Evolutionary conservation across 2,888 invertebrate species (phyloP).

Genomic region (Dusona sp.): DNA sequence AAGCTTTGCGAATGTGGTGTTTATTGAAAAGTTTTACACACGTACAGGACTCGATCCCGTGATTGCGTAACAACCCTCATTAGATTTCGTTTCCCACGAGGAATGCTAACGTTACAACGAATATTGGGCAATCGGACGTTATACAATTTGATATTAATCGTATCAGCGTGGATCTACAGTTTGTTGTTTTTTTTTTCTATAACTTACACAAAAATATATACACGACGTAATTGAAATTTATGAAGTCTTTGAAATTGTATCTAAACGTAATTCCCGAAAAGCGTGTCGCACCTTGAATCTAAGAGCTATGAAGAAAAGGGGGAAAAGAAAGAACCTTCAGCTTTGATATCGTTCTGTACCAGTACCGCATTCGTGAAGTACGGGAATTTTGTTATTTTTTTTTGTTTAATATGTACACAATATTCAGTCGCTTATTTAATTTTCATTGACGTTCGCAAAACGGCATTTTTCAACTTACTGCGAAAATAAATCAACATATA

Average conservation of each 20-base stretch:
- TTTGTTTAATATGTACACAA: constrained; percentile 62
- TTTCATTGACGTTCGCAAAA: constrained; percentile 41
- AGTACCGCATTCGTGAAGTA: constrained; percentile 48
- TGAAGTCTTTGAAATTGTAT: constrained; percentile 59
- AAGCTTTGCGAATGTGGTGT: constrained; percentile 54
- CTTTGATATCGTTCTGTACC: constrained; percentile 34
- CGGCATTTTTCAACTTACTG: constrained; percentile 38
- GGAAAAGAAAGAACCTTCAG: constrained; percentile 35
- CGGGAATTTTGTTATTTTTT: constrained; percentile 8
- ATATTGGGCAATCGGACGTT: constrained; percentile 15
- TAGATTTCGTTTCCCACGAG: constrained; percentile 10
- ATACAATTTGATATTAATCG: neutral
- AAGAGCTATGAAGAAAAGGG: constrained; percentile 36
- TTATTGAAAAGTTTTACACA: constrained; percentile 67
- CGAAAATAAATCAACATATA: constrained; percentile 65
- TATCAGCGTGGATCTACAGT: constrained; percentile 39
- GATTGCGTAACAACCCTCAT: constrained; percentile 15
- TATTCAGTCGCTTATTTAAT: constrained; percentile 62
- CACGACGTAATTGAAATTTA: constrained; percentile 61
- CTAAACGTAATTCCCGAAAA: constrained; percentile 42
- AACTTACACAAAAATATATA: constrained; percentile 63
- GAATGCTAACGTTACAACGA: constrained; percentile 46
- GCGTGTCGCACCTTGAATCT: constrained; percentile 29
- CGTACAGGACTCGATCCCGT: constrained; percentile 50
- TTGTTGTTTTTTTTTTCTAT: constrained; percentile 23